Evolutionary conservation across 92 coral and sea anemone genomes (phyloP).

Genomic region (Phymanthus crucifer): DNA sequence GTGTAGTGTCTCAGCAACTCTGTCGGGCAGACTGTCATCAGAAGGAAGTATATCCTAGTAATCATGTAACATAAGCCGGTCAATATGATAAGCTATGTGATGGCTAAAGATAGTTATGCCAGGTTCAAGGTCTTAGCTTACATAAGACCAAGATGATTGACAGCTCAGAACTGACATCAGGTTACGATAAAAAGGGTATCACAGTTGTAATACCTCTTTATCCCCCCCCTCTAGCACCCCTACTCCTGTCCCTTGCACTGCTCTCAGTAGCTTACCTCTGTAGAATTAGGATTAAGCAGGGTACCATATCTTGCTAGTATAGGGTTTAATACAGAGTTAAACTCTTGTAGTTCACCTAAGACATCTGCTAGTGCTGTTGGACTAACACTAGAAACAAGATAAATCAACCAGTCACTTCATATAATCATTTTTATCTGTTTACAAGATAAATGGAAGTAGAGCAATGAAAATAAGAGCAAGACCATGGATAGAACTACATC

Average conservation of each 20-base stretch:
- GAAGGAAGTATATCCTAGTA: constrained; percentile 72
- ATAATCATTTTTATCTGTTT: background rate
- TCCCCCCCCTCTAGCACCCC: too few species aligned
- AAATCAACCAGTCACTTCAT: constrained; percentile 9
- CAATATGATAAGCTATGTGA: too few species aligned
- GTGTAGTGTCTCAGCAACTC: constrained; percentile 91
- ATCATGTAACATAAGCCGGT: background rate
- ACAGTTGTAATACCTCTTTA: too few species aligned
- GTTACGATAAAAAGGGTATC: too few species aligned
- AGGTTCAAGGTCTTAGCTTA: too few species aligned
- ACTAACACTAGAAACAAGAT: constrained; percentile 30
- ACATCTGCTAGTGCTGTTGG: constrained; percentile 81
- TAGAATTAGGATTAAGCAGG: constrained; percentile 58
- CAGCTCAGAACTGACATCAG: too few species aligned
- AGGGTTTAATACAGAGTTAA: constrained; percentile 70
- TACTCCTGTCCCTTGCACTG: background rate
- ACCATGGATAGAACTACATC: background rate
- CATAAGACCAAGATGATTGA: too few species aligned
- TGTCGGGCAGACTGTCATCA: constrained; percentile 93
- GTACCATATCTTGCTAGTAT: constrained; percentile 72
- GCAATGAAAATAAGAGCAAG: background rate
- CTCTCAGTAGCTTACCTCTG: constrained; percentile 50
- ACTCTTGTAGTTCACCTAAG: constrained; percentile 69
- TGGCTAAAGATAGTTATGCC: too few species aligned
- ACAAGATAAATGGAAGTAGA: too few species aligned